Evolutionary conservation across 2,113 vertebrate species (phyloP).

Genomic region (Nesoenas mayeri): DNA sequence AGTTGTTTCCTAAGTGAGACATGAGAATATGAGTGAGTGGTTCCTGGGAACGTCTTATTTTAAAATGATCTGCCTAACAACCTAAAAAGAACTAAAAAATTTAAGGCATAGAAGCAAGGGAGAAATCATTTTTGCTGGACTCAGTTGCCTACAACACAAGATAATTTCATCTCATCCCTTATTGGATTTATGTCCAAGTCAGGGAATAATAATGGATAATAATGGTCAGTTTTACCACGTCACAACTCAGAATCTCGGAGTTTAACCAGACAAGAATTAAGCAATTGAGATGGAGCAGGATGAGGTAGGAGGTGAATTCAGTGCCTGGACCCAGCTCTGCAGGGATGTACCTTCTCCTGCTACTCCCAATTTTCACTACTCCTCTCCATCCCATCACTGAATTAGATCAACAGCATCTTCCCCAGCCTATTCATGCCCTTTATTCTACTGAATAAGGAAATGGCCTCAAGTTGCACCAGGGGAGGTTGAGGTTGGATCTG

Average conservation of each 20-base stretch:
- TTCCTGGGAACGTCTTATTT: not conserved
- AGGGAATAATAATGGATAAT: not conserved
- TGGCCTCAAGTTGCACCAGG: too few relatives aligned
- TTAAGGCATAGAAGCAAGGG: not conserved
- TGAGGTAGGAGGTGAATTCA: not conserved
- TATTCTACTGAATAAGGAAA: accelerated
- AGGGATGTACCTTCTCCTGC: not conserved
- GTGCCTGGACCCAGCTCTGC: not conserved
- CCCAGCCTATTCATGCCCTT: not conserved
- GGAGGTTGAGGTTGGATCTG: too few relatives aligned
- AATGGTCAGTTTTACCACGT: not conserved
- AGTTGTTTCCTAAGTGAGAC: not conserved
- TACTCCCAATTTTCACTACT: not conserved
- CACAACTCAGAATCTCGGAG: not conserved
- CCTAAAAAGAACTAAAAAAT: not conserved
- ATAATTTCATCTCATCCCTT: not conserved
- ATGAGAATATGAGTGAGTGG: not conserved
- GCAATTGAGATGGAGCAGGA: not conserved
- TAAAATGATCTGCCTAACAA: not conserved
- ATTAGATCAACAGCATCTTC: not conserved
- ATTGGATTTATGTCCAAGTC: not conserved
- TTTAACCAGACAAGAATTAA: not conserved
- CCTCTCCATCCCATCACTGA: not conserved
- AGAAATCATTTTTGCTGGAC: not conserved
- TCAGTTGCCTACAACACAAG: not conserved